A percentile compares a stretch with the other conserved stretches of the same genome.
Conservation (phyloP, 2,888 invertebrate species). For the Drosophila mercatorum region DNA sequence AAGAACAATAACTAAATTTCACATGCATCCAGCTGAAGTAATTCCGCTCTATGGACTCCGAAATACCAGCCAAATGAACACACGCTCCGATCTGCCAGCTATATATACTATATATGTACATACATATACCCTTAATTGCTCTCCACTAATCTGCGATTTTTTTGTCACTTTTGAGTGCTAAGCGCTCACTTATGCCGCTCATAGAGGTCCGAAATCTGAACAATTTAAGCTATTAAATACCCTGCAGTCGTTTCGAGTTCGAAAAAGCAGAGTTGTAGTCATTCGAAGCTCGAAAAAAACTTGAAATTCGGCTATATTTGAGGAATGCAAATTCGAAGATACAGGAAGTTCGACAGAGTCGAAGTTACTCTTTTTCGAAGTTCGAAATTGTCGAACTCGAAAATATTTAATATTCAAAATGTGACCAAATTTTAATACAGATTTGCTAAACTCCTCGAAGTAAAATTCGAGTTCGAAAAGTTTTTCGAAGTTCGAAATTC, state of each 20-base stretch:
- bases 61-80: slow-evolving; percentile 3
- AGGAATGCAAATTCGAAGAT: neutral
- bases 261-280: neutral
- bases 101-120: neutral
- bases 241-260: neutral
- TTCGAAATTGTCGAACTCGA: too few species aligned
- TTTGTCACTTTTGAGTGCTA: neutral
- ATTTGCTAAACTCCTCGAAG: too few species aligned
- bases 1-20: slow-evolving; percentile 50
- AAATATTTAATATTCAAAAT: too few species aligned
- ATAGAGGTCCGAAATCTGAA: neutral
- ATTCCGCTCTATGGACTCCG: slow-evolving; percentile 7
- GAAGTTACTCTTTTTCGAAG: neutral
- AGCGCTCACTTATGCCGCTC: neutral
- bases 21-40: slow-evolving; percentile 34
- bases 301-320: neutral
- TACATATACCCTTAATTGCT: neutral
- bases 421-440: too few species aligned
- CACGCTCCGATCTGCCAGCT: neutral
- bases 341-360: neutral
- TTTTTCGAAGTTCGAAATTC: neutral
- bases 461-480: neutral
- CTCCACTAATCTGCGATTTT: neutral
- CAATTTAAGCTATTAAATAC: neutral
- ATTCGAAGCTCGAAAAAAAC: neutral